phyloP scores from a whole-genome alignment of 2,888 invertebrate species.

The Teleiodes luculella region DNA sequence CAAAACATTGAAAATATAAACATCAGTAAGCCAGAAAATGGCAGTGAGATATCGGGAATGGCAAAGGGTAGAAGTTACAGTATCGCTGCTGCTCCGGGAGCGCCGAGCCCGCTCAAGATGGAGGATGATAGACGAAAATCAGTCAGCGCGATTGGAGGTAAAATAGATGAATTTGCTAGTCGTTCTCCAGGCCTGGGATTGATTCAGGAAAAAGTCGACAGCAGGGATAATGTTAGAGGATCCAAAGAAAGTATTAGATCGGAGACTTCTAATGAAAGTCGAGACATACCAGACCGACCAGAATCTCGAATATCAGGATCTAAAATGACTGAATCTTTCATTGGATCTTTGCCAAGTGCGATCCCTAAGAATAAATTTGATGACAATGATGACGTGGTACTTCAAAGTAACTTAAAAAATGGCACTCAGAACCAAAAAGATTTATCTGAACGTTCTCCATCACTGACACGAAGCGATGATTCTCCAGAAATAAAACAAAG shows the following conservation, averaged over 20 bases:
- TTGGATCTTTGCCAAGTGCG: slow-evolving; percentile 58
- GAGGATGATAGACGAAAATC: slow-evolving; percentile 76
- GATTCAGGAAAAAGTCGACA: slow-evolving; percentile 69
- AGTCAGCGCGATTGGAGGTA: slow-evolving; percentile 67
- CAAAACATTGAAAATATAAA: slow-evolving; percentile 58
- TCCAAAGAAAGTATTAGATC: slow-evolving; percentile 66
- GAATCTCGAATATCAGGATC: slow-evolving; percentile 69
- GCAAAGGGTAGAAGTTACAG: slow-evolving; percentile 76
- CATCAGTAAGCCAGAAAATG: slow-evolving; percentile 56
- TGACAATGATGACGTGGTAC: slow-evolving; percentile 69
- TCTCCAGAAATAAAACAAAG: slow-evolving; percentile 66
- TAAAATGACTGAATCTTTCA: slow-evolving; percentile 73
- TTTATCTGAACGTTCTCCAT: slow-evolving; percentile 68
- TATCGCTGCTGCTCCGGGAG: slow-evolving; percentile 71
- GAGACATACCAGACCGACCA: slow-evolving; percentile 56
- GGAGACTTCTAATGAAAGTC: slow-evolving; percentile 51
- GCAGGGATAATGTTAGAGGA: slow-evolving; percentile 62
- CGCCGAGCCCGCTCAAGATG: slow-evolving; percentile 61
- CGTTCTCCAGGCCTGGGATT: slow-evolving; percentile 64
- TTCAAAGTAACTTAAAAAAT: slow-evolving; percentile 53
- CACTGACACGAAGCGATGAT: slow-evolving; percentile 70
- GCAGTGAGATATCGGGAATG: slow-evolving; percentile 58
- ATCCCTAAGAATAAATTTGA: slow-evolving; percentile 57
- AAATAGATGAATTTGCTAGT: slow-evolving; percentile 55
- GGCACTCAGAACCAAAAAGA: slow-evolving; percentile 42